Base-by-base conservation (phyloP, 2,797 vertebrate species). In the Pseudochirops cupreus region DNA sequence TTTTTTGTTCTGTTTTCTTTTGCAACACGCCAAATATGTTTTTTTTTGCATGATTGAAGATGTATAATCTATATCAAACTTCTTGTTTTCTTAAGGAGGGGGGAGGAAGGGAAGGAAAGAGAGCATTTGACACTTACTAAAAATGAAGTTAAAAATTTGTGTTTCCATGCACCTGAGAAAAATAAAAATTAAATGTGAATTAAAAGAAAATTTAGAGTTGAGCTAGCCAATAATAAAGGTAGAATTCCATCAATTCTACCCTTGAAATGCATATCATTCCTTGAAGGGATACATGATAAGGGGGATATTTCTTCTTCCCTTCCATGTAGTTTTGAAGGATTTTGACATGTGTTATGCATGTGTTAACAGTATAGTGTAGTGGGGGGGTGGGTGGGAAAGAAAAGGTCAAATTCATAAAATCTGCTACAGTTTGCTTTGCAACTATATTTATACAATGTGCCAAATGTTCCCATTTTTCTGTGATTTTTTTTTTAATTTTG, bases 381-480 rank as follows among this genome's bases (percentile, higher is more conserved):
- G 56, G 9, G 29, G 21, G 57, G 7, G n/a, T n/a, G n/a, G 95
- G 58, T 96, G 39, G 91, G 13, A n/a, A 92, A 92, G 62, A 59
- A 96, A 96, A 95, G 94, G 91, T 97, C 96, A 97, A 87, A 87
- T 94, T 95, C 89, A 96, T 53, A 95, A 90, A 96, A 95, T 94
- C 54, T 96, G 52, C 46, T 97, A 54, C 59, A 94, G 50, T 96
- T 97, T 98, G 92, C 97, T 97, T 97, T 94, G 87, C 28, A 94
- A n/a, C 55, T 94, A 28, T 90, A 93, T 55, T 95, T 96, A 95
- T 91, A 90, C 0, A 90, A 97, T 91, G 94, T 96, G 21, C 90
- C 93, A 97, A 95, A 90, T 96, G 62, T 92, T 97, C 56, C 94
- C 31, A 94, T 92, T 93, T 96, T 97, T 93, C 46, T 67, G 14